phyloP scores from a whole-genome alignment of 2,113 vertebrate species.

The Solea senegalensis region DNA sequence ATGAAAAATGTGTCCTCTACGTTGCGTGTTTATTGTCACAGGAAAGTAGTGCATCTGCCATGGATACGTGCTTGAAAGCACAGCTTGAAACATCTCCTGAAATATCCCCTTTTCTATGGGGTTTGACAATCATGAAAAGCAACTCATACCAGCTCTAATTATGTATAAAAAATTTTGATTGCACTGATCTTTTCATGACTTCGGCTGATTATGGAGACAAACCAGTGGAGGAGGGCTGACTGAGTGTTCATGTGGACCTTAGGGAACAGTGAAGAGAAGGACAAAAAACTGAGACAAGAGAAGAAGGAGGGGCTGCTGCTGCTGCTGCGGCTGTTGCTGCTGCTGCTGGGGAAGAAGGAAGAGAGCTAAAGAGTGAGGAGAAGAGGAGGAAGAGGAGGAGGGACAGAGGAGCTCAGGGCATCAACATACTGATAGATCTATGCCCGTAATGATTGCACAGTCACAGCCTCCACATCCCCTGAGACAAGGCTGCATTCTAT shows the following conservation, averaged over 20 bases:
- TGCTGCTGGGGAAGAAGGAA: slow-evolving; percentile 10
- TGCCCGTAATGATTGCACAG: slow-evolving; percentile 82
- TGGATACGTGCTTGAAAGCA: neutral
- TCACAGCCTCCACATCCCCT: slow-evolving; percentile 74
- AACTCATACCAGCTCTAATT: neutral
- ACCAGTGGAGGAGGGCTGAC: slow-evolving; percentile 17
- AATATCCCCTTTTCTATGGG: neutral
- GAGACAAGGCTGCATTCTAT: slow-evolving; percentile 77
- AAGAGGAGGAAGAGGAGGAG: slow-evolving; percentile 36
- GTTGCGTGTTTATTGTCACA: slow-evolving; percentile 19
- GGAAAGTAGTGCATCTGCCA: neutral
- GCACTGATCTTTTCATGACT: slow-evolving; percentile 11
- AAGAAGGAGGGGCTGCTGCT: slow-evolving; percentile 1
- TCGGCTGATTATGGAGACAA: slow-evolving; percentile 23
- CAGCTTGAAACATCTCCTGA: neutral
- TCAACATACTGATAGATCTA: slow-evolving; percentile 79
- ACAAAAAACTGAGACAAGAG: slow-evolving; percentile 31
- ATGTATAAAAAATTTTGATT: slow-evolving; percentile 1
- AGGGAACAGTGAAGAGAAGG: slow-evolving; percentile 43
- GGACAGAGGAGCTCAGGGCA: slow-evolving; percentile 54
- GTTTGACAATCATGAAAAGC: neutral
- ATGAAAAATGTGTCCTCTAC: slow-evolving; percentile 46
- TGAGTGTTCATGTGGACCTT: slow-evolving; percentile 22
- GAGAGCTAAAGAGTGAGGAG: slow-evolving; percentile 10
- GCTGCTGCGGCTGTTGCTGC: slow-evolving; percentile 17